These are phyloP conservation scores for Conops quadrifasciatus DNA, from an alignment of 2,888 invertebrate genomes.

Conservation along the genomic window DNA sequence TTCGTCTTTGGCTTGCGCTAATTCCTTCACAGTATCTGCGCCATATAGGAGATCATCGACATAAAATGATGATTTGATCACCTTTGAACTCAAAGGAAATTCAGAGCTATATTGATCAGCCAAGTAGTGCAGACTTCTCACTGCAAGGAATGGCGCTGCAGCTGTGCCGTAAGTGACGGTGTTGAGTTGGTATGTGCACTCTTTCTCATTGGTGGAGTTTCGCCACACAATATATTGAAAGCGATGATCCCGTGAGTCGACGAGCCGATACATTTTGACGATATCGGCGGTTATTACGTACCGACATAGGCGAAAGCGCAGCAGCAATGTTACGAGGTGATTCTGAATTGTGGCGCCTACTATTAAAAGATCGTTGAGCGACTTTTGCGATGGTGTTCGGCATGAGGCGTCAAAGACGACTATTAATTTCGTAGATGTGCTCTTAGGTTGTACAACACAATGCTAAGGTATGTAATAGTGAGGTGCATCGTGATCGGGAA, in stretches of 20 bases:
- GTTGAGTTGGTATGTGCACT: constrained; percentile 39
- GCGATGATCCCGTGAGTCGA: constrained; percentile 31
- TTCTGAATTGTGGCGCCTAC: constrained; percentile 40
- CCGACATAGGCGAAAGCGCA: not conserved
- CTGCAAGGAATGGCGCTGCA: constrained; percentile 39
- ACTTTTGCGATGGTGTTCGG: constrained; percentile 4
- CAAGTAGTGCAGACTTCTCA: constrained; percentile 37
- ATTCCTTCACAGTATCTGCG: constrained; percentile 24
- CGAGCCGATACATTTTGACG: constrained; percentile 21
- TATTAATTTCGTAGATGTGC: not conserved
- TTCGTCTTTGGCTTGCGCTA: no score
- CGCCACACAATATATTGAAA: constrained; percentile 43
- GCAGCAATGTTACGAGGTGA: constrained; percentile 6
- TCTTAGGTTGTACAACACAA: not conserved
- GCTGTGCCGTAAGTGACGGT: constrained; percentile 42
- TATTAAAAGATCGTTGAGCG: constrained; percentile 36
- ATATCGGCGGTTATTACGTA: constrained; percentile 20
- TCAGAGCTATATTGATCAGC: constrained; percentile 35
- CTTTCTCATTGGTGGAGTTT: constrained; percentile 23
- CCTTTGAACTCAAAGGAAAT: constrained; percentile 34
- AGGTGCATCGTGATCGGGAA: not conserved
- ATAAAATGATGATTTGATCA: constrained; percentile 38
- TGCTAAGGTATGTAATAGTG: constrained; percentile 24
- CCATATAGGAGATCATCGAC: constrained; percentile 43
- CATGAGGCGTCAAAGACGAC: constrained; percentile 20